A percentile compares a stretch with the other conserved stretches of the same genome.
Evolutionary conservation across 2,113 vertebrate genomes (phyloP).

Genomic region (Notechis scutatus): DNA sequence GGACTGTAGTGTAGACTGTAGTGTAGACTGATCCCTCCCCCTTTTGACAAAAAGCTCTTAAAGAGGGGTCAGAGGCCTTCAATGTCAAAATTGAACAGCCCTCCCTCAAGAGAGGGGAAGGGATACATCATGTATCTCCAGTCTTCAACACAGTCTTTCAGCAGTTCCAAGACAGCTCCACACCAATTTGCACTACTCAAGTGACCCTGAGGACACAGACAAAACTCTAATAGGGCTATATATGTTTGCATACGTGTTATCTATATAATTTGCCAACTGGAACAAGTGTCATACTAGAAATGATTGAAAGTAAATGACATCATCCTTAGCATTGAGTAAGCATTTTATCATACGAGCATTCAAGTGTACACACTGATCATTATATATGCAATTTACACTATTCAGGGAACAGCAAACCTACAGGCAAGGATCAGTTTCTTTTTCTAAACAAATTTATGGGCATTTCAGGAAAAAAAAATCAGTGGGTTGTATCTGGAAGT

Average conservation of each 20-base stretch:
- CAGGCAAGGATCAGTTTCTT: neutral
- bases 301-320: neutral
- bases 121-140: too few relatives aligned
- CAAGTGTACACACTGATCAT: neutral
- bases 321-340: neutral
- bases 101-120: too few relatives aligned
- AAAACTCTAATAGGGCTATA: too few relatives aligned
- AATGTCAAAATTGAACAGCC: too few relatives aligned
- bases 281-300: constrained; percentile 1
- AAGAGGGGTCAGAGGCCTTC: too few relatives aligned
- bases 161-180: too few relatives aligned
- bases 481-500: neutral
- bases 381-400: neutral
- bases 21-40: too few relatives aligned
- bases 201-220: too few relatives aligned
- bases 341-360: neutral
- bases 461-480: neutral
- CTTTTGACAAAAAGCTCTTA: too few relatives aligned
- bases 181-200: too few relatives aligned
- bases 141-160: too few relatives aligned
- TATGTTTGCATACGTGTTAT: neutral
- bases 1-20: too few relatives aligned
- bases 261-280: constrained; percentile 7
- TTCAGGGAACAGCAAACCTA: neutral
- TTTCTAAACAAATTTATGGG: neutral